Base-by-base conservation (phyloP, 2,797 vertebrate species). In the Eurystomus glaucurus region DNA sequence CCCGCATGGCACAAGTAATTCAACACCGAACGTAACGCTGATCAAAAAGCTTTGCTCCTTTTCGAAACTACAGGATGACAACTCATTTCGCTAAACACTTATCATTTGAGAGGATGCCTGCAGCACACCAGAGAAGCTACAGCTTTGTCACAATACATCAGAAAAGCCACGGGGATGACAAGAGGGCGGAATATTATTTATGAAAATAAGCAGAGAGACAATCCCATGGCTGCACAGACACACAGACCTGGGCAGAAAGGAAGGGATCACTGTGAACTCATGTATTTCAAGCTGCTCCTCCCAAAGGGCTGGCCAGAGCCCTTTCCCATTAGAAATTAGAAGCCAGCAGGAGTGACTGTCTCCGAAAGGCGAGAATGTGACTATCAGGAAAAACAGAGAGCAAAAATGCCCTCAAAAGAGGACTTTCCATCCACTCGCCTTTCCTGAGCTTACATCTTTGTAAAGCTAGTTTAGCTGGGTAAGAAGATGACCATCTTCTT, bases 141-240 rank as follows among this genome's bases (percentile, higher is more conserved):
- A 22, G 39, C 20, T 76, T 60, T 48, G 15, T 25, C 2, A 1
- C 52, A 31, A 29, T 5, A 64, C 6, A 29, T 31, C 31, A 21
- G 75, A 45, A 72, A 43, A 64, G 35, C 37, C 8, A 7, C 0
- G 0, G n/a, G 8, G 28, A 26, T 64, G 52, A 31, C 9, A 6
- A 2, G 3, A 18, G 19, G 14, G 17, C 58, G 28, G 39, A 77
- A 77, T 14, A 57, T n/a, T 55, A 58, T 10, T 11, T 35, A 0
- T 26, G 16, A 19, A 29, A 78, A 68, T 2, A 35, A 48, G 20
- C 0, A 0, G 2, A 72, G 21, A 60, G 6, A 16, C 3, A 57
- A 5, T 8, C 9, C 69, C 0, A 0, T 9, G 51, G 61, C 50
- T n/a, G 41, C 41, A 60, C 0, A 0, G 20, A 54, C 48, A n/a